Evolutionary conservation across 1,140 invertebrate genomes (phyloP), one percentile per base, ranked within the genome.

Genomic region (Galleria mellonella): DNA sequence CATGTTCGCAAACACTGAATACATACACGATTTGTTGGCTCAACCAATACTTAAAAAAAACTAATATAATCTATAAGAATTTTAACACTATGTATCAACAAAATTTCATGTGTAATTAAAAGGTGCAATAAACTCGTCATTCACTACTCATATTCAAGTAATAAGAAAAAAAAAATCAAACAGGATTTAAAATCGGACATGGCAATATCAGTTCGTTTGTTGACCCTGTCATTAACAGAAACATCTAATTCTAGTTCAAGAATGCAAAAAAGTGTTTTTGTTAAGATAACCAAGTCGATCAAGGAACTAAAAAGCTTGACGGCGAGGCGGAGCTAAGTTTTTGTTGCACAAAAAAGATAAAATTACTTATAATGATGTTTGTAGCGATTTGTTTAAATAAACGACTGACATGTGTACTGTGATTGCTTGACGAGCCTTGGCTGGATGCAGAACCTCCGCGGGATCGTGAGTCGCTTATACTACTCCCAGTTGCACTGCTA

Each of bases 351-450:
- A 23, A 23, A 3, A 3, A 23, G 2, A 23, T 23, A 6, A 23
- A 23, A 23, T 23, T 23, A 6, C 17, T 23, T 23, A 6, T 23
- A 23, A 23, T 23, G 17, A 23, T 23, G 17, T 23, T 23, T 23
- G 17, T 23, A 23, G 17, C 6, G 17, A 23, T 23, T 23, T 23
- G 17, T 23, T 23, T 2, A 23, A 23, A 23, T 23, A 23, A 23
- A 23, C 6, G 17, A 23, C 87, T 89, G 88, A 94, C 93, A 83
- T 94, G 92, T 60, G 92, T 94, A 77, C 93, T 92, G 63, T 91
- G 90, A 75, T 91, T 92, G 63, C 91, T 94, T 38, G 89, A 91
- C 28, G 92, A 93, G 57, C 92, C 92, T 83, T 93, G 91, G 54
- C 91, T 93, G 40, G 91, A 93, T 53, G 91, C 90, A 53, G 92